These are phyloP conservation scores for Aphidoletes aphidimyza DNA, from an alignment of 2,888 invertebrate genomes.

Conservation along the genomic window DNA sequence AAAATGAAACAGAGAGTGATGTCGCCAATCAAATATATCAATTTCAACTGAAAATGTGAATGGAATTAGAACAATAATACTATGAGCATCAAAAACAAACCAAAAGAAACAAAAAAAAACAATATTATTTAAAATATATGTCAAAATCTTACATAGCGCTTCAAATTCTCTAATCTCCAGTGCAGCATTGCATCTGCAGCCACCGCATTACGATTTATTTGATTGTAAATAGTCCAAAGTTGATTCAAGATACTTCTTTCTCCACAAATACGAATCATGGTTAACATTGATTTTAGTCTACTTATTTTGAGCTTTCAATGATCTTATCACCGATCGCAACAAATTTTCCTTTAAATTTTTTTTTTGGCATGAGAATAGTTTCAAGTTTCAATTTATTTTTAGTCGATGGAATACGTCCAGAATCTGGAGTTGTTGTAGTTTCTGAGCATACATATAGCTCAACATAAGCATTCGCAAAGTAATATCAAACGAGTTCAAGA, in stretches of 20 bases:
- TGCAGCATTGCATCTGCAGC: constrained; percentile 17
- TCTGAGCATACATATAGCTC: no score
- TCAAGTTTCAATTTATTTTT: no score
- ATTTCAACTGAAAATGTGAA: constrained; percentile 29
- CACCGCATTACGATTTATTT: neutral
- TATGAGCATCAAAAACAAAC: no score
- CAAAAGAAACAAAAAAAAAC: neutral
- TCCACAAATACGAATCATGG: neutral
- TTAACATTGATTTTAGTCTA: neutral
- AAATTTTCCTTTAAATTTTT: neutral
- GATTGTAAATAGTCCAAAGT: constrained; percentile 13
- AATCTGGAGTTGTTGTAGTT: no score
- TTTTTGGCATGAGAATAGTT: no score
- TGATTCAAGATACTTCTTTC: constrained; percentile 16
- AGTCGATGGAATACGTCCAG: no score
- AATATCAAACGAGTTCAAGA: no score
- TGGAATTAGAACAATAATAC: neutral
- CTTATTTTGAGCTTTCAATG: neutral
- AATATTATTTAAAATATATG: neutral
- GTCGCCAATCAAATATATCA: neutral
- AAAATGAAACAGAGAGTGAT: neutral
- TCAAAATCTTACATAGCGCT: constrained; percentile 20
- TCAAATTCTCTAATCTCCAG: neutral
- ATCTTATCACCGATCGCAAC: neutral
- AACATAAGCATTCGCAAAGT: no score